Evolutionary conservation across 2,888 invertebrate species (phyloP), one percentile per base, ranked within the genome.

Genomic region (Norana najaformis): DNA sequence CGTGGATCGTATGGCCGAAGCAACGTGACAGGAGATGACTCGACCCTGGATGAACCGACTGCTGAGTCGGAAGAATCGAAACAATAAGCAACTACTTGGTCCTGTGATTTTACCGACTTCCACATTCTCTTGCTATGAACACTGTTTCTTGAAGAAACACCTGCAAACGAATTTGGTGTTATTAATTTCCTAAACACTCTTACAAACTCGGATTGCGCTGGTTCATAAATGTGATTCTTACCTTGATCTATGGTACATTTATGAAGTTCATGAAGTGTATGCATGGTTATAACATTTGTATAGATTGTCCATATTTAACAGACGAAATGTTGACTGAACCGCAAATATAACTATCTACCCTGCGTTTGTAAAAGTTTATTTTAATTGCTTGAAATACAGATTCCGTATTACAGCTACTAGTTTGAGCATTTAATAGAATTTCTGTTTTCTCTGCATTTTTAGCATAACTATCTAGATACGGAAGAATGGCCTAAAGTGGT

Each of bases 81-180:
- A 36, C 16, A 83, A 85, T 85, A 37, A 85, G 85, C 85, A 85
- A 85, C 36, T 20, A 37, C 20, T 23, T 34, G 85, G 35, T 37
- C 20, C 85, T 85, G 85, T 85, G 85, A 85, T 85, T 85, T 35
- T 37, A n/a, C 37, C 35, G 85, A 36, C 85, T 85, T 85, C 85
- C 34, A 85, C 85, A 36, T 85, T 20, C 35, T 85, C 85, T 85
- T 85, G 85, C 18, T n/a, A 69, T n/a, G 69, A 69, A n/a, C n/a
- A n/a, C 69, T 13, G 69, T n/a, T 69, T 30, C 69, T n/a, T n/a
- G 69, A 30, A 69, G 69, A 69, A n/a, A 69, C 69, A 69, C 8
- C 30, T 69, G 30, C n/a, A n/a, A n/a, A 69, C 69, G 30, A 69
- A n/a, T 69, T 69, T 69, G 69, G n/a, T 69, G 69, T n/a, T 69